Percentiles rank a stretch among this genome's conserved stretches.
These are phyloP conservation scores for Montipora sp. DNA, from an alignment of 64 coral and sea anemone genomes.

Conservation along the genomic window DNA sequence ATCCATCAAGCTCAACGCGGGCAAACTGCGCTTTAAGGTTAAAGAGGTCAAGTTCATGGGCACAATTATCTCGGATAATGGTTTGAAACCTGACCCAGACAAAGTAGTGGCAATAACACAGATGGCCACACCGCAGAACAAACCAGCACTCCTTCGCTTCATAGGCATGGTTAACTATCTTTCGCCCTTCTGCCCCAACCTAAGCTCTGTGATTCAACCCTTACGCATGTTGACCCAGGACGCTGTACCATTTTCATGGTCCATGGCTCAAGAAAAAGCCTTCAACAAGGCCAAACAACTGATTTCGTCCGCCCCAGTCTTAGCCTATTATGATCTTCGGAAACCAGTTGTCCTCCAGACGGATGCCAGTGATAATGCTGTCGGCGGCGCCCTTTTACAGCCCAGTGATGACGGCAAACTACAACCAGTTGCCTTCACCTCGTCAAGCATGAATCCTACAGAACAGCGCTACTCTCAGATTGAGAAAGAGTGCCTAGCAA, in stretches of 20 bases:
- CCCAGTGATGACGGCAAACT: slow-evolving; percentile 56
- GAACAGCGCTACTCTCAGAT: too few species aligned
- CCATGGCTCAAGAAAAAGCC: too few species aligned
- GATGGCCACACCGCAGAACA: slow-evolving; percentile 37
- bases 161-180: background rate
- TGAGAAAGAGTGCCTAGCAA: too few species aligned
- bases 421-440: too few species aligned
- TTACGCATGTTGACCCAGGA: too few species aligned
- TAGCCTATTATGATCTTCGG: slow-evolving; percentile 51
- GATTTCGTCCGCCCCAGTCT: slow-evolving; percentile 52
- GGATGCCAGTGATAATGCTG: slow-evolving; percentile 25
- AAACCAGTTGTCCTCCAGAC: slow-evolving; percentile 53
- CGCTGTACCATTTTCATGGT: too few species aligned
- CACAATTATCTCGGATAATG: slow-evolving; percentile 5
- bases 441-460: too few species aligned
- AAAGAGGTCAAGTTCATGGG: background rate
- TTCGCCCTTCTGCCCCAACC: slow-evolving; percentile 50
- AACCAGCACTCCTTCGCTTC: slow-evolving; percentile 55
- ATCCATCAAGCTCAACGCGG: too few species aligned
- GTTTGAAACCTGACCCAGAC: slow-evolving; percentile 54
- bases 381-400: slow-evolving; percentile 36
- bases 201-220: slow-evolving; percentile 13
- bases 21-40: too few species aligned
- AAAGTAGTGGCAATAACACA: slow-evolving; percentile 55
- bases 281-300: too few species aligned